Conservation (phyloP, 2,888 invertebrate genomes). For the Strigamia transsilvanica region DNA sequence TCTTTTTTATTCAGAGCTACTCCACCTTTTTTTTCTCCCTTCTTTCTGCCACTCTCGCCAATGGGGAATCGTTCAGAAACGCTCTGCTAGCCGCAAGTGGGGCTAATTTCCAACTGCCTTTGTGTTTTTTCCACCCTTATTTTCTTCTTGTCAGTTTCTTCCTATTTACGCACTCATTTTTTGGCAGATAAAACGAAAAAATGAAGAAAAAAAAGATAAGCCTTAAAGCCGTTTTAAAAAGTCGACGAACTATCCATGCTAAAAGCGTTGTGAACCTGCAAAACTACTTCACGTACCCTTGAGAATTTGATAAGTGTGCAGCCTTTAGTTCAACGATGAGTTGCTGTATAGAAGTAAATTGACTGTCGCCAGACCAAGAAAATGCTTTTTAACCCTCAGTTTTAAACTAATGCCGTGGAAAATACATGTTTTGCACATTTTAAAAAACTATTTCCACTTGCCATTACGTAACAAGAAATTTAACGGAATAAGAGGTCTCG, state of each 20-base stretch:
- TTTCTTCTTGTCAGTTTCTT: constrained; percentile 10
- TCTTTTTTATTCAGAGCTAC: constrained; percentile 37
- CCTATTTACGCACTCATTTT: constrained; percentile 31
- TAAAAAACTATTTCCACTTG: not conserved
- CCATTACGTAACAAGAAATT: not conserved
- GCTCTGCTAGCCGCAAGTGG: constrained; percentile 35
- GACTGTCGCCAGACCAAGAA: not conserved
- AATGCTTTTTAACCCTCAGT: constrained; percentile 5
- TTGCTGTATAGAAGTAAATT: constrained; percentile 33
- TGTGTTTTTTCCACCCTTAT: not conserved
- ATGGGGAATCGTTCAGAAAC: constrained; percentile 28
- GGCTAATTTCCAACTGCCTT: constrained; percentile 37
- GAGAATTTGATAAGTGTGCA: constrained; percentile 20
- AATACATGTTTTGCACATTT: constrained; percentile 28
- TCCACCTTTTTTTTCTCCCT: constrained; percentile 2
- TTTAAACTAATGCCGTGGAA: not conserved
- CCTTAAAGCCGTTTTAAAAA: constrained; percentile 18
- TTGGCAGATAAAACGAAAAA: constrained; percentile 16
- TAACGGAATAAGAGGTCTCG: not conserved
- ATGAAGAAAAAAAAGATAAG: not conserved
- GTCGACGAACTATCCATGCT: constrained; percentile 17
- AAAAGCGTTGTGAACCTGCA: constrained; percentile 28
- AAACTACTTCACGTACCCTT: constrained; percentile 24
- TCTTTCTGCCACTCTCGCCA: constrained; percentile 18
- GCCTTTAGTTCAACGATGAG: constrained; percentile 27